Conservation (phyloP, 2,888 invertebrate genomes). For the Philereme vetulata region DNA sequence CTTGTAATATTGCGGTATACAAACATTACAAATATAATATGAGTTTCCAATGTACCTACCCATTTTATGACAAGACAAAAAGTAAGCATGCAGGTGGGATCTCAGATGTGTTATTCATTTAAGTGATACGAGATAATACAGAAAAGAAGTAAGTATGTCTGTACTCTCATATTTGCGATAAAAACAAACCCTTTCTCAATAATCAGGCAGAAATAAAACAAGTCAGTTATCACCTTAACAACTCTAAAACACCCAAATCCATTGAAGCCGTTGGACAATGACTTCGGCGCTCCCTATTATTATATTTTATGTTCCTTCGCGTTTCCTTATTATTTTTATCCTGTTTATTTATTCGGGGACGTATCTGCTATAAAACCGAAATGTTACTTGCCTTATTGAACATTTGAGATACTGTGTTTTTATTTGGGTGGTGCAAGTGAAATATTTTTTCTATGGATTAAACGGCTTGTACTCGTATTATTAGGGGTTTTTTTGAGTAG, state of each 20-base stretch:
- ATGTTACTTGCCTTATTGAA: constrained; percentile 76
- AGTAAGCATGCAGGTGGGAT: not conserved
- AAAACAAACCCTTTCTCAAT: too few species aligned
- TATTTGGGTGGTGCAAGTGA: constrained; percentile 14
- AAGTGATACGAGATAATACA: too few species aligned
- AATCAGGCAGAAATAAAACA: not conserved
- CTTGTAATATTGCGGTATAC: too few species aligned
- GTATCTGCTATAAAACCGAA: constrained; percentile 76
- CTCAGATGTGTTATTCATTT: too few species aligned
- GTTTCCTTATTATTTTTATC: constrained; percentile 79
- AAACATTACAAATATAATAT: too few species aligned
- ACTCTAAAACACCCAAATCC: constrained; percentile 59
- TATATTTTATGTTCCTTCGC: constrained; percentile 74
- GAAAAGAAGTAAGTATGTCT: too few species aligned
- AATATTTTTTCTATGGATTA: not conserved
- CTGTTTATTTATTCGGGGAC: constrained; percentile 70
- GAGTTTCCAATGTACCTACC: too few species aligned
- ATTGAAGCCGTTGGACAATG: constrained; percentile 65
- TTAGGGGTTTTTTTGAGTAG: too few species aligned
- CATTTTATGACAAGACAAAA: too few species aligned
- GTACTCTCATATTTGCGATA: too few species aligned
- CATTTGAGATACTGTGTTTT: constrained; percentile 59
- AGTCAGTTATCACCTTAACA: constrained; percentile 36
- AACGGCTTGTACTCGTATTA: too few species aligned
- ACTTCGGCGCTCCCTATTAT: constrained; percentile 64